Evolutionary conservation across 2,113 vertebrate species (phyloP).

Genomic region (Periophthalmus modestus): DNA sequence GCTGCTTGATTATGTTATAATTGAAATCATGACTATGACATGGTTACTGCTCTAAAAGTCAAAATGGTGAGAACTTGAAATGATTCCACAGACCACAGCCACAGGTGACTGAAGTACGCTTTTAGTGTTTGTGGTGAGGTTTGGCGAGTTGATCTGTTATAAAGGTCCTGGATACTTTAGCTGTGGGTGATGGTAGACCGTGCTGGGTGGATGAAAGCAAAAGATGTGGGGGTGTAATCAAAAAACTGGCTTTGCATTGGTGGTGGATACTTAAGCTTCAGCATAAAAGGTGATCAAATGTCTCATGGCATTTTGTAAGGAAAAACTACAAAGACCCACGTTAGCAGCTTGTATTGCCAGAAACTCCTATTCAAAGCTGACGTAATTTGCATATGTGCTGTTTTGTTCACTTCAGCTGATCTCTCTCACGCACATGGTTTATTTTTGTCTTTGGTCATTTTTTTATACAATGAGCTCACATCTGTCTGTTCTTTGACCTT

Average conservation of each 20-base stretch:
- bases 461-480: slow-evolving; percentile 3
- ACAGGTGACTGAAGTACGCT: slow-evolving; percentile 60
- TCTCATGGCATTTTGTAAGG: slow-evolving; percentile 27
- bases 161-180: slow-evolving; percentile 31
- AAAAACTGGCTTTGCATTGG: slow-evolving; percentile 27
- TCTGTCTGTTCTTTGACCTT: neutral
- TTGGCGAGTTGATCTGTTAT: slow-evolving; percentile 52
- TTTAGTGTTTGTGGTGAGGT: slow-evolving; percentile 27
- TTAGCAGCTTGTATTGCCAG: slow-evolving; percentile 24
- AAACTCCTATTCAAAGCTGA: slow-evolving; percentile 18
- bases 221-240: slow-evolving; percentile 31
- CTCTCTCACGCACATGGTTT: neutral
- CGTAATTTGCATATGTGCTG: slow-evolving; percentile 22
- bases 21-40: no score
- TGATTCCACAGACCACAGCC: slow-evolving; percentile 15
- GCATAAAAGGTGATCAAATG: slow-evolving; percentile 24
- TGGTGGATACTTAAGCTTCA: slow-evolving; percentile 28
- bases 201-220: slow-evolving; percentile 7
- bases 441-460: neutral
- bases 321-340: slow-evolving; percentile 22
- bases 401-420: slow-evolving; percentile 12
- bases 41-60: no score
- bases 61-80: slow-evolving; percentile 1
- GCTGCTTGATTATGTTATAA: no score
- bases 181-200: slow-evolving; percentile 3